Base-by-base conservation (phyloP, 2,888 invertebrate species). In the Drosophila maculinotata region DNA sequence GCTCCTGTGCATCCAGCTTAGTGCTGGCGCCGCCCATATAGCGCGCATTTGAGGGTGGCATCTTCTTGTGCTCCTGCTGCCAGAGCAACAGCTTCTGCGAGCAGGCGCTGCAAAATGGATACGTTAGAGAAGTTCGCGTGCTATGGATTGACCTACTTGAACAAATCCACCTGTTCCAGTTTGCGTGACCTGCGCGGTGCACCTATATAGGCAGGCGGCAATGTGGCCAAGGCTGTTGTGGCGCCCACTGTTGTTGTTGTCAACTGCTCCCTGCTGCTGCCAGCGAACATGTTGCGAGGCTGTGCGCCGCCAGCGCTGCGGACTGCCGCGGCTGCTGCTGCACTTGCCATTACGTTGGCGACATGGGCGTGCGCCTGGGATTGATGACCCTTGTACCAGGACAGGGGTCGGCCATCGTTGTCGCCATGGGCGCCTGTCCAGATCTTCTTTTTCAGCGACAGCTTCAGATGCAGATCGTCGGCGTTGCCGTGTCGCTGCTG, bases 381-480 rank as follows among this genome's bases (percentile, higher is more conserved):
- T 26, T 68, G 77, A 14, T 67, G 63, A 0, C 94, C 93, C 53
- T 93, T 92, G 7, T 94, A 94, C 95, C 95, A 95, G 10, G 95
- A 94, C 17, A 95, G 76, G 0, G 95, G 95, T 44, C 91, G 82
- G 47, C 68, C 20, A 10, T 80, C 81, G 1, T 63, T 44, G 3
- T 79, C 81, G 0, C 71, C 74, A 48, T 93, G 76, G 62, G 91
- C 75, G 4, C 95, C 95, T 2, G 94, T 94, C 96, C 96, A 96
- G 42, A 96, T 93, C 91, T 95, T 95, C 89, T 94, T 95, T 86
- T 94, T 95, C 25, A 96, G 88, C 0, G 95, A 93, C 5, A 96
- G 90, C 89, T 95, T 95, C 6, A 95, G 93, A 90, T 95, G 94
- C 14, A 91, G 60, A 20, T 89, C 90, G 12, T 91, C 92, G 44